A percentile compares a stretch with the other conserved stretches of the same genome.
phyloP scores from a whole-genome alignment of 1,140 invertebrate species.

The Zaprionus nigranus region DNA sequence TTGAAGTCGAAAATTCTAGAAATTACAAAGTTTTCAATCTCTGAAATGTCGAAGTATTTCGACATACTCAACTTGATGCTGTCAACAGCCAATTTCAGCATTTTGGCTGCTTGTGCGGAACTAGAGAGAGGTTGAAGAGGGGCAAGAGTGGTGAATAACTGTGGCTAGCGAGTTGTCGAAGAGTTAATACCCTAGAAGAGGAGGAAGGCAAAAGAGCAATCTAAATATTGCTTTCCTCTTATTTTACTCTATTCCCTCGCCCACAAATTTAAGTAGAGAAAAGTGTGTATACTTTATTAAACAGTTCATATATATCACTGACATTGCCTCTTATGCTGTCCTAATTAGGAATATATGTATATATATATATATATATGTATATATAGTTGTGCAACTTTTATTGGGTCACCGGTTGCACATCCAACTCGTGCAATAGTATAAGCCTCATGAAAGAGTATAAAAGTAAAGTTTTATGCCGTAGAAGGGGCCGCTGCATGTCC shows the following conservation, averaged over 20 bases:
- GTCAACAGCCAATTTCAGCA: constrained; percentile 77
- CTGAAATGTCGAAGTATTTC: constrained; percentile 73
- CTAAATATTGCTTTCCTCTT: no score
- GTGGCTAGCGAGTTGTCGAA: background rate
- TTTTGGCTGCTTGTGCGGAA: constrained; percentile 46
- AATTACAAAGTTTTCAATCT: constrained; percentile 76
- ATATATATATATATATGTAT: background rate
- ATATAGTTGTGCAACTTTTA: background rate
- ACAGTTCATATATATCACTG: background rate
- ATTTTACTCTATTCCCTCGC: no score
- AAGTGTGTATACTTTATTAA: background rate
- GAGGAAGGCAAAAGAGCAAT: background rate
- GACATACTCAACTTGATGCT: constrained; percentile 64
- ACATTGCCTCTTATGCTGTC: background rate
- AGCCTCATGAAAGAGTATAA: constrained; percentile 21
- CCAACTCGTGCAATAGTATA: background rate
- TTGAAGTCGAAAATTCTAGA: constrained; percentile 71
- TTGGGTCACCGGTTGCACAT: background rate
- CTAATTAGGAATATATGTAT: constrained; percentile 1
- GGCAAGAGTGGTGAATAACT: background rate
- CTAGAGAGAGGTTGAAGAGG: background rate
- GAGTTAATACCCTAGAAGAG: constrained; percentile 7
- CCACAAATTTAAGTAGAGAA: no score
- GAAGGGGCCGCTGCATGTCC: constrained; percentile 33
- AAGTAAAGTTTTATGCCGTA: constrained; percentile 27